A percentile compares a stretch with the other conserved stretches of the same genome.
Evolutionary conservation across 2,797 vertebrate species (phyloP).

Genomic region (Clamator glandarius): DNA sequence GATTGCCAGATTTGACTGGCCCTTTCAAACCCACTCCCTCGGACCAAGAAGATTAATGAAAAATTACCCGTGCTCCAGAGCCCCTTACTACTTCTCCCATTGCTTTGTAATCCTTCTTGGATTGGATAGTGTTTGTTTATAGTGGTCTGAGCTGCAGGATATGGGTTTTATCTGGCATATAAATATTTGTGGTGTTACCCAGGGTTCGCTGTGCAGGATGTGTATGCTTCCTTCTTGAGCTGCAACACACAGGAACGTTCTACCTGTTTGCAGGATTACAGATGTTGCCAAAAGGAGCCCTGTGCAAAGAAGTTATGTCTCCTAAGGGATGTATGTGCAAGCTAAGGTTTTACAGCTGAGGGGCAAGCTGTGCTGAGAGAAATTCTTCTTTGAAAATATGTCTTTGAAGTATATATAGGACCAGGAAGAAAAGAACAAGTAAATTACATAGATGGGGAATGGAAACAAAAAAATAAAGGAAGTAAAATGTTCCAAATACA

Average conservation of each 20-base stretch:
- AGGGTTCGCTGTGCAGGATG: not conserved
- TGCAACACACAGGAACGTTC: not conserved
- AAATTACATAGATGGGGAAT: not conserved
- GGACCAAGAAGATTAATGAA: too few species aligned
- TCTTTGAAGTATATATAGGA: conserved; percentile 50
- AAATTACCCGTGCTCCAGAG: too few species aligned
- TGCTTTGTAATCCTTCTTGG: too few species aligned
- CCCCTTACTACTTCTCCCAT: too few species aligned
- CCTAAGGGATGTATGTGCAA: conserved; percentile 7
- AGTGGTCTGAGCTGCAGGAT: not conserved
- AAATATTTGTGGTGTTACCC: conserved; percentile 14
- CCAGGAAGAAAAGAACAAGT: conserved; percentile 20
- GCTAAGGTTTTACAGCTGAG: conserved; percentile 23
- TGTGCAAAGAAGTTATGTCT: conserved; percentile 2
- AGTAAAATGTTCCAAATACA: not conserved
- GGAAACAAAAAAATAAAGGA: not conserved
- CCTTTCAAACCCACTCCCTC: too few species aligned
- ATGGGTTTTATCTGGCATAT: not conserved
- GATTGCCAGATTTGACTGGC: too few species aligned
- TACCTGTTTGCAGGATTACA: conserved; percentile 48
- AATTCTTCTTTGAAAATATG: conserved; percentile 41
- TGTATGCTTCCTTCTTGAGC: not conserved
- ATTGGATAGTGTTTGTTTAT: not conserved
- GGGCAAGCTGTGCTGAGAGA: conserved; percentile 1
- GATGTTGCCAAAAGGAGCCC: conserved; percentile 42